Conservation (phyloP, 2,797 vertebrate genomes). For the Lepus townsendii region DNA sequence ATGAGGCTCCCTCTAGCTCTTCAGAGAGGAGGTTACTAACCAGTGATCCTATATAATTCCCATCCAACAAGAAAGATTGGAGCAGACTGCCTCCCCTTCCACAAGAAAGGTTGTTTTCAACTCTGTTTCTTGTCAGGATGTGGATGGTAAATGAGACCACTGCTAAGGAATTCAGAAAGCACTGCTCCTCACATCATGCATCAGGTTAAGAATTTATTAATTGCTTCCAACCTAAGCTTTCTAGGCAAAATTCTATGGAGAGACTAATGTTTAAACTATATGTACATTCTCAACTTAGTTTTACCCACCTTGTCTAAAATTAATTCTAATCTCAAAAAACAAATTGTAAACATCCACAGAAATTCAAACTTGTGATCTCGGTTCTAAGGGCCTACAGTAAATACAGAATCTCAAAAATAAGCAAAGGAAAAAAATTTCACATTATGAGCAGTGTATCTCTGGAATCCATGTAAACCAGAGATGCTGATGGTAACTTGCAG, state of each 20-base stretch:
- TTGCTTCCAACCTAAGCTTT: slow-evolving; percentile 79
- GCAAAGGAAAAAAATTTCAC: neutral
- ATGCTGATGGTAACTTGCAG: slow-evolving; percentile 81
- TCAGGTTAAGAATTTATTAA: slow-evolving; percentile 77
- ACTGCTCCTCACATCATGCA: slow-evolving; percentile 68
- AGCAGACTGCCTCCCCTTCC: slow-evolving; percentile 82
- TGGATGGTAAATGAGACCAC: slow-evolving; percentile 85
- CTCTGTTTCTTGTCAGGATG: slow-evolving; percentile 84
- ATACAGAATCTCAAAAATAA: slow-evolving; percentile 52
- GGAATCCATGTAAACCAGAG: slow-evolving; percentile 81
- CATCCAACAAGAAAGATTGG: slow-evolving; percentile 80
- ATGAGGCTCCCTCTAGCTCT: slow-evolving; percentile 87
- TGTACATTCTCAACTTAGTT: slow-evolving; percentile 31
- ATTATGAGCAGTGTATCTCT: slow-evolving; percentile 55
- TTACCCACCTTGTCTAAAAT: slow-evolving; percentile 62
- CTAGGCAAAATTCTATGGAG: slow-evolving; percentile 74
- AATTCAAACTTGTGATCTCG: slow-evolving; percentile 58
- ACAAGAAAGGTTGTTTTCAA: slow-evolving; percentile 83
- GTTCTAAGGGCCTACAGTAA: slow-evolving; percentile 68
- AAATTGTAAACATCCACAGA: slow-evolving; percentile 22
- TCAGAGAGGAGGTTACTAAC: slow-evolving; percentile 86
- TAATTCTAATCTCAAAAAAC: slow-evolving; percentile 66
- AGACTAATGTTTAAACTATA: slow-evolving; percentile 78
- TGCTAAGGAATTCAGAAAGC: slow-evolving; percentile 83
- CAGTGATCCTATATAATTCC: slow-evolving; percentile 86